These are phyloP conservation scores for Acanthosepion esculentum DNA, from an alignment of 2,888 invertebrate genomes.

Conservation along the genomic window DNA sequence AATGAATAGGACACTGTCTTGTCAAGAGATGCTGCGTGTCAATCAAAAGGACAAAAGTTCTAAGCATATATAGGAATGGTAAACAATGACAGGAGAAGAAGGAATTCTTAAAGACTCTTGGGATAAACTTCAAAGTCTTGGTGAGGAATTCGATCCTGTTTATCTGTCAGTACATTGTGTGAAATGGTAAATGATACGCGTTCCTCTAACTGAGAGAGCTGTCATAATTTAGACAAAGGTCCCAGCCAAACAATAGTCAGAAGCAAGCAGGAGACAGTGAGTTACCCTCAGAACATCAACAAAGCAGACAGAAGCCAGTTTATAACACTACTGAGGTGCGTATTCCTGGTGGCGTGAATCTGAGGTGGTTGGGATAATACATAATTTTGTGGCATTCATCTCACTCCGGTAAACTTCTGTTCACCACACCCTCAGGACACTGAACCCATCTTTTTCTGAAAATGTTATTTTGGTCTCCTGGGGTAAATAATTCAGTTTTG, in stretches of 20 bases:
- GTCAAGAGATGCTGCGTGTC: neutral
- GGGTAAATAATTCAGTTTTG: neutral
- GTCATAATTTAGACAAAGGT: constrained; percentile 20
- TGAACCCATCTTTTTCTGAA: constrained; percentile 9
- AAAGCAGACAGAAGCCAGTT: neutral
- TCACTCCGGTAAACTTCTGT: neutral
- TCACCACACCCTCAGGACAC: neutral
- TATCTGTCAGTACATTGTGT: neutral
- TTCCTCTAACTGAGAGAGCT: neutral
- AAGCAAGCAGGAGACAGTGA: neutral
- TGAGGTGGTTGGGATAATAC: neutral
- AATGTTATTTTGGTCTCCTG: neutral
- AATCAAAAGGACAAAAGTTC: neutral
- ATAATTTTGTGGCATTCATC: constrained; percentile 1
- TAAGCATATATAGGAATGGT: neutral
- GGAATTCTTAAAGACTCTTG: neutral
- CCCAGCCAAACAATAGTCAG: neutral
- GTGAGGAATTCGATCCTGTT: neutral
- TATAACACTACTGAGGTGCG: neutral
- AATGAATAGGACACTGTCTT: neutral
- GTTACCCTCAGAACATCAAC: neutral
- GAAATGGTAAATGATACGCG: neutral
- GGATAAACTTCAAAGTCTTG: neutral
- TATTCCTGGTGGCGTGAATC: neutral
- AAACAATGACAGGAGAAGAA: neutral